These are phyloP conservation scores for Pogona vitticeps DNA, from an alignment of 2,113 vertebrate genomes.

Conservation along the genomic window DNA sequence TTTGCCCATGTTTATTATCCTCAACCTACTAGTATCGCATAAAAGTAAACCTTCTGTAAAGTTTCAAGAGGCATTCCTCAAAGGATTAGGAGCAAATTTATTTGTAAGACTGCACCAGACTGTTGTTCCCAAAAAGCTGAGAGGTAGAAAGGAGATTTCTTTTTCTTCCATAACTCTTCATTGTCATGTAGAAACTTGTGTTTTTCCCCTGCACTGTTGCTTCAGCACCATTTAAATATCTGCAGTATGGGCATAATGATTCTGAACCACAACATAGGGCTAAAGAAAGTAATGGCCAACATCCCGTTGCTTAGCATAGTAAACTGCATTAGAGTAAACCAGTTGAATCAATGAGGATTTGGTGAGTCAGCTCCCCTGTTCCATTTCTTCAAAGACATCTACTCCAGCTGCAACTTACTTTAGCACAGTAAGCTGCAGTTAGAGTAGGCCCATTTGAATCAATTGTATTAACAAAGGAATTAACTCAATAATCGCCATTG, in stretches of 20 bases:
- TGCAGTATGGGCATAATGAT: background rate
- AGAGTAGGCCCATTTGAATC: no score
- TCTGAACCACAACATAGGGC: background rate
- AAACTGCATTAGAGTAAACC: no score
- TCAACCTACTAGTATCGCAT: conserved; percentile 56
- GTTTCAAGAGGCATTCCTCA: background rate
- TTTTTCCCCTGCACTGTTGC: background rate
- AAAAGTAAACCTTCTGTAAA: conserved; percentile 49
- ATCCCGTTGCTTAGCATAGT: no score
- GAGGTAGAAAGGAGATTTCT: background rate
- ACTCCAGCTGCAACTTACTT: no score
- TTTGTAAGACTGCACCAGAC: background rate
- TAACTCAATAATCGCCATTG: no score
- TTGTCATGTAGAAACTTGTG: background rate
- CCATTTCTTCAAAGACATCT: no score
- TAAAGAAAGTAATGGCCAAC: background rate
- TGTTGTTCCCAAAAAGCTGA: conserved; percentile 4
- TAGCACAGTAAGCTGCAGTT: no score
- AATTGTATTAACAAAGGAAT: no score
- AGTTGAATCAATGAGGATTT: no score
- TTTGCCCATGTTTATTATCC: conserved; percentile 67
- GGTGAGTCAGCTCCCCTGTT: no score
- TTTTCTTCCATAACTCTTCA: background rate
- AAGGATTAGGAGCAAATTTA: conserved; percentile 52
- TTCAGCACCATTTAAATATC: background rate